Evolutionary conservation across 1,140 invertebrate genomes (phyloP), one percentile per base, ranked within the genome.

Genomic region (Penaeus japonicus): DNA sequence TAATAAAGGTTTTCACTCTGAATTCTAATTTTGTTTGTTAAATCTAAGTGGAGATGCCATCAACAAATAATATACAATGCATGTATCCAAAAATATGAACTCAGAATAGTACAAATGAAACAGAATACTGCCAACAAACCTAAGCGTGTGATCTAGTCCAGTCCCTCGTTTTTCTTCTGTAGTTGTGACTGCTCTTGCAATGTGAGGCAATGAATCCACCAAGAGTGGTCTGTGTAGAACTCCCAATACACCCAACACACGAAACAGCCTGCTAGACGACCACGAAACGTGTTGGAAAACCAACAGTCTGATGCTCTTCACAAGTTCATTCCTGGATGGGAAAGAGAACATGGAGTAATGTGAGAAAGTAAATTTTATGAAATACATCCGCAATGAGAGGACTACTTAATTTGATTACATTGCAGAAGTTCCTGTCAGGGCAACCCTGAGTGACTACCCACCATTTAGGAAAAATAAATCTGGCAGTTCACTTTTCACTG

Each of bases 151-250:
- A 75, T 90, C 89, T 32, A 81, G 47, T 27, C 89, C 89, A 35
- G 82, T 89, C 30, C 89, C 89, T 55, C 89, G 75, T 79, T 90
- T 90, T n/a, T 89, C 86, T 73, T 90, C 89, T 27, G 86, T 90
- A 30, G 39, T 47, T 75, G 70, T 82, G 39, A 90, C 55, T 57
- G 81, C 89, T 35, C 59, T n/a, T 20, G 87, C 78, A 24, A 90
- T 85, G 22, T 57, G 30, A 53, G 89, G 89, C 20, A 90, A 83
- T 47, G 81, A 59, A 18, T 88, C 89, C 7, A 78, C 47, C 24
- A 90, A 32, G 24, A 90, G 62, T n/a, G 75, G 54, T 7, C 75
- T 39, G 65, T 89, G 73, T 32, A 89, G 47, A 15, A 89, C 75
- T 53, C 80, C 78, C 53, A 90, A 12, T 17, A 88, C 89, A 39